Percentiles rank a stretch among this genome's conserved stretches.
phyloP scores from a whole-genome alignment of 2,797 vertebrate species.

The Squalus acanthias region DNA sequence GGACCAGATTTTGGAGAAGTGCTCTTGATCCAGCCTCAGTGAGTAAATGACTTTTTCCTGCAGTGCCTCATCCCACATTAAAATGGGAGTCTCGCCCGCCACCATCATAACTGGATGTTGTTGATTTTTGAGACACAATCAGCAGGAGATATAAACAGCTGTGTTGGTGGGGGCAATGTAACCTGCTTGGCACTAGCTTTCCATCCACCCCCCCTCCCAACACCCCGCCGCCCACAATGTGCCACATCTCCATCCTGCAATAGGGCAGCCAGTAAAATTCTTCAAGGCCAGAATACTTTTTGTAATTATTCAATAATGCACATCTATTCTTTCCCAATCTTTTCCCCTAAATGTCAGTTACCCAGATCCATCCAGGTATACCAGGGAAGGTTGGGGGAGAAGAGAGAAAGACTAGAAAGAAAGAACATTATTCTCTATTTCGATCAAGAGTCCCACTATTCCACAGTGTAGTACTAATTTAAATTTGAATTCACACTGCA shows the following conservation, averaged over 20 bases:
- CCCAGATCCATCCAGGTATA: background rate
- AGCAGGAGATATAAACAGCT: too few relatives aligned
- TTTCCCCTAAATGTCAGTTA: background rate
- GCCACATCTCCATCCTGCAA: background rate
- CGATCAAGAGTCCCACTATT: background rate
- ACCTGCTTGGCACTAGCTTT: background rate
- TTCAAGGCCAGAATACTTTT: background rate
- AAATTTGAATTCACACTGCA: background rate
- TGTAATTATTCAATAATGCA: background rate
- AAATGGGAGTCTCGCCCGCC: too few relatives aligned
- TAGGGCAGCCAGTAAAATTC: background rate
- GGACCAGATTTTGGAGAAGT: too few relatives aligned
- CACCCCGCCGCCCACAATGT: background rate
- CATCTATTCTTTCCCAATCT: background rate
- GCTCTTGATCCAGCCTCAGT: too few relatives aligned
- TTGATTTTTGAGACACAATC: too few relatives aligned
- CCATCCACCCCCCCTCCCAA: too few relatives aligned
- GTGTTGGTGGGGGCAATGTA: background rate
- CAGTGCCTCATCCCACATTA: too few relatives aligned
- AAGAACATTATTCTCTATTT: background rate
- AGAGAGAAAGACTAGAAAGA: background rate
- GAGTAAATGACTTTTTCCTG: too few relatives aligned
- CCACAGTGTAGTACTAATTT: background rate
- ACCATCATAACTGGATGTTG: too few relatives aligned
- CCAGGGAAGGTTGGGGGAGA: background rate